Conservation (phyloP, 1,140 invertebrate species). For the Saxidomus purpurata region DNA sequence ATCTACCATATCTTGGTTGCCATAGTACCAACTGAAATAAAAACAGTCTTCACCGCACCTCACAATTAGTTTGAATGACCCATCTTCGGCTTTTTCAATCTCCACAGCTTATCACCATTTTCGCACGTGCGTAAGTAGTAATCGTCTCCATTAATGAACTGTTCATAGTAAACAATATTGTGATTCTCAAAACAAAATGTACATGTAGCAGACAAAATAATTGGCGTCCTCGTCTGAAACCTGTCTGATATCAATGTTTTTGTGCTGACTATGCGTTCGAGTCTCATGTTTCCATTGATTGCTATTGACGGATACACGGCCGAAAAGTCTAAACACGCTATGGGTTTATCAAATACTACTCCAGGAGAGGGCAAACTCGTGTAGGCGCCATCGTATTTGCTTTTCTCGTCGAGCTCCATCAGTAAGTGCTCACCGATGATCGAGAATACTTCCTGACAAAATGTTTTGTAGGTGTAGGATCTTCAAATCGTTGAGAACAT, state of each 20-base stretch:
- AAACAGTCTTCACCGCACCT: too few species aligned
- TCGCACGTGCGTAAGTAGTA: too few species aligned
- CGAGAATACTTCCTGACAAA: background rate
- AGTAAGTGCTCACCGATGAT: background rate
- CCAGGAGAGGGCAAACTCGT: background rate
- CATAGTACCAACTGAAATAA: too few species aligned
- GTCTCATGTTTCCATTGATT: background rate
- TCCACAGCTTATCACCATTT: too few species aligned
- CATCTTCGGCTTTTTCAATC: too few species aligned
- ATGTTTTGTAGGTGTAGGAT: background rate
- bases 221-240: background rate
- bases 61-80: too few species aligned
- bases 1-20: too few species aligned
- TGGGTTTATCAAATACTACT: background rate
- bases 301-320: background rate
- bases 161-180: too few species aligned
- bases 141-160: too few species aligned
- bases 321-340: background rate
- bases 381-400: constrained; percentile 5
- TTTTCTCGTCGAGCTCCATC: background rate
- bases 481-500: background rate
- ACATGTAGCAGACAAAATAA: background rate
- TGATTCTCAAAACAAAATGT: too few species aligned
- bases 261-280: background rate
- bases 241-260: background rate